Conservation (phyloP, 2,797 vertebrate genomes). For the Aphelocoma californica region DNA sequence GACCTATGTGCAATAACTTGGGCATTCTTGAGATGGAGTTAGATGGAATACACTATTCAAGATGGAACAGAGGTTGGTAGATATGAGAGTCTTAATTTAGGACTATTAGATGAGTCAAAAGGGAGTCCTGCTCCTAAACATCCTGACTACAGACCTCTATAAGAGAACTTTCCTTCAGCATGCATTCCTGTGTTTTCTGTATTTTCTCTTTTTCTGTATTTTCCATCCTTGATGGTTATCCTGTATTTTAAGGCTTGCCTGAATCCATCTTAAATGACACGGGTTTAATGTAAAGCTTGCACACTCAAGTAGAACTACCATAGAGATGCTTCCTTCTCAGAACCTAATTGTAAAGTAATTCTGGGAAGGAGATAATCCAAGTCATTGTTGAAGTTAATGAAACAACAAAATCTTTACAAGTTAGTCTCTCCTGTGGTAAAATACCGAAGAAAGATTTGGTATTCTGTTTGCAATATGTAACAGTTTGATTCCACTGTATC, state of each 20-base stretch:
- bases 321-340: not conserved
- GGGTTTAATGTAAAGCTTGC: not conserved
- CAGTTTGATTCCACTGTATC: not conserved
- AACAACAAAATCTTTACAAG: not conserved
- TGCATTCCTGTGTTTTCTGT: not conserved
- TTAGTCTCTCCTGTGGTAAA: not conserved
- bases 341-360: not conserved
- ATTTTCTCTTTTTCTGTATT: not conserved
- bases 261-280: not conserved
- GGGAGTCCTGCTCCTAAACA: not conserved
- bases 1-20: not conserved
- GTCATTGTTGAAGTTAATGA: not conserved
- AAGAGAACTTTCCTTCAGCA: not conserved
- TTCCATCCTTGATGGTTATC: not conserved
- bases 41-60: fast-evolving
- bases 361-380: not conserved
- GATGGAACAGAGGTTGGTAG: not conserved
- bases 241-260: not conserved
- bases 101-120: not conserved
- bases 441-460: not conserved
- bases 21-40: not conserved
- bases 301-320: not conserved
- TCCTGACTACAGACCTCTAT: not conserved
- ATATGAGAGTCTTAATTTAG: not conserved
- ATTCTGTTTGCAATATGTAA: not conserved